phyloP scores from a whole-genome alignment of 2,113 vertebrate species.

The Sinocyclocheilus rhinocerous region DNA sequence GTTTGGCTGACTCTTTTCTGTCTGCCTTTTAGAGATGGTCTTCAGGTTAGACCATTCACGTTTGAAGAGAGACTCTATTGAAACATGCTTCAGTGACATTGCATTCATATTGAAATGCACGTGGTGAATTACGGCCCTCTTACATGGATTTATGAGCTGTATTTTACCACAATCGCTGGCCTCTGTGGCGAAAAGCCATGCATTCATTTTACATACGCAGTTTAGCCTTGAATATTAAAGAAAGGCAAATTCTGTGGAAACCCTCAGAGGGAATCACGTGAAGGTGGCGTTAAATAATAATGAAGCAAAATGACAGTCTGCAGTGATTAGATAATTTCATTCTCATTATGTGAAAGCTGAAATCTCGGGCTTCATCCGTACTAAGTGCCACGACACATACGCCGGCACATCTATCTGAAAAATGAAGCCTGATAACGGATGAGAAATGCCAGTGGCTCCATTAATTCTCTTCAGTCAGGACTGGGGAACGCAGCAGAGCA shows the following conservation, averaged over 20 bases:
- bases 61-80: not conserved
- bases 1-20: not conserved
- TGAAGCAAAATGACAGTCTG: constrained; percentile 18
- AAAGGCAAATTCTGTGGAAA: not conserved
- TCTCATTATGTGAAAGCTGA: not conserved
- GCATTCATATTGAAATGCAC: constrained; percentile 1
- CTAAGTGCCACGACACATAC: constrained; percentile 9
- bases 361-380: not conserved
- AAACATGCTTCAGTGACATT: constrained; percentile 4
- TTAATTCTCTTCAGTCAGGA: constrained; percentile 69
- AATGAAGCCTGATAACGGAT: constrained; percentile 66
- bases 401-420: constrained; percentile 65
- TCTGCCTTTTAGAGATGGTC: not conserved
- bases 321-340: constrained; percentile 8
- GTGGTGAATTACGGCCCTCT: not conserved
- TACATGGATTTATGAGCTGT: not conserved
- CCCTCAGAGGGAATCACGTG: not conserved
- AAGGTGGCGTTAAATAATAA: constrained; percentile 5
- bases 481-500: constrained; percentile 66
- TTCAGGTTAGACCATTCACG: not conserved
- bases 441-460: constrained; percentile 71
- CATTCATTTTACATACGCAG: not conserved
- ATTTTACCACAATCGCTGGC: not conserved
- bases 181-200: not conserved
- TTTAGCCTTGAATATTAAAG: constrained; percentile 8